These are phyloP conservation scores for Catamblyrhynchus diadema DNA, from an alignment of 2,797 vertebrate species.

Conservation along the genomic window DNA sequence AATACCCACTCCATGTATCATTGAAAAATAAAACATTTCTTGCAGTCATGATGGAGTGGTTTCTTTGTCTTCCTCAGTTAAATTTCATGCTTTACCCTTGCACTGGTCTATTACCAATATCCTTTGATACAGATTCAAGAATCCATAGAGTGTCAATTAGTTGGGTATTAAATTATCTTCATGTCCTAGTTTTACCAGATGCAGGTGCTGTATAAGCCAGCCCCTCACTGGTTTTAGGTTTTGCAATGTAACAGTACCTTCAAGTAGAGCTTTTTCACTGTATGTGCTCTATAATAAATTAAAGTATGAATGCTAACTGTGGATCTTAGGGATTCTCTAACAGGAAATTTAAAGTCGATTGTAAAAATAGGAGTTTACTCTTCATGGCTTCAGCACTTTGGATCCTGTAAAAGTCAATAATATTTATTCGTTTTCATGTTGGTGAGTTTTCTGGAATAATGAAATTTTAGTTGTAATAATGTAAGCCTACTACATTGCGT, in stretches of 20 bases:
- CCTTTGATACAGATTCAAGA: background rate
- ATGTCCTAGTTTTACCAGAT: background rate
- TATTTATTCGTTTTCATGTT: background rate
- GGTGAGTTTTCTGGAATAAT: conserved; percentile 8
- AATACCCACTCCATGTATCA: background rate
- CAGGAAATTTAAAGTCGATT: background rate
- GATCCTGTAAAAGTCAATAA: background rate
- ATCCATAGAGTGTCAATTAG: background rate
- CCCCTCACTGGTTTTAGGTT: background rate
- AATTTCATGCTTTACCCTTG: background rate
- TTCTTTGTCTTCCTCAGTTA: background rate
- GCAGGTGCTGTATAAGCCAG: background rate
- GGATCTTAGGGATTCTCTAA: background rate
- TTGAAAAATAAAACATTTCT: background rate
- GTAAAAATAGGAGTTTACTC: background rate
- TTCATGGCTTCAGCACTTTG: background rate
- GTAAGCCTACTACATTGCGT: background rate
- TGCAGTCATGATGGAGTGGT: background rate
- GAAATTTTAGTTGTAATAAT: background rate
- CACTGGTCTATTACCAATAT: background rate
- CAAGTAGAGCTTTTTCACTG: background rate
- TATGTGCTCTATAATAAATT: background rate
- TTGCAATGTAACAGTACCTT: background rate
- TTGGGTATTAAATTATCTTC: background rate
- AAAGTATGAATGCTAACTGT: background rate